Evolutionary conservation across 2,113 vertebrate species (phyloP), one percentile per base, ranked within the genome.

Genomic region (Campylomormyrus numenius): DNA sequence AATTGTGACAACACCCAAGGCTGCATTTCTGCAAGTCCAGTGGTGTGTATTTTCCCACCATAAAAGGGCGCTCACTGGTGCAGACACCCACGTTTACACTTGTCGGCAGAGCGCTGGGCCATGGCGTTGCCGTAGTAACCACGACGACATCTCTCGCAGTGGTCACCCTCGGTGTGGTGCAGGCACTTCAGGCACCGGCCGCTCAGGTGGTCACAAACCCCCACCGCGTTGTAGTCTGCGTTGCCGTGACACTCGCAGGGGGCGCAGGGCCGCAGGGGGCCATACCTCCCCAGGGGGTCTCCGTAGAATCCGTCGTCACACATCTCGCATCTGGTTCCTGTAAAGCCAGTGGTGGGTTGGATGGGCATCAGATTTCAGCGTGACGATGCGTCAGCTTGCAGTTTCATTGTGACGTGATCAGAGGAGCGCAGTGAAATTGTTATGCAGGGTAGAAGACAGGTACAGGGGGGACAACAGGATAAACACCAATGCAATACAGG

Each of bases 251-350:
- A 99, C 56, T 95, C 94, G 89, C 98, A 99, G 56, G 74, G 95
- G 19, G 11, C 9, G 15, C 98, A 99, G n/a, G 95, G 94, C 0
- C 21, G 94, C 74, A 89, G 87, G 0, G n/a, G 52, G 0, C 96
- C 97, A 0, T 94, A 94, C 89, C 93, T 94, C 42, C 98, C 98
- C 93, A 97, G 91, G 0, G 98, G 98, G 89, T 99, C 97, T 1
- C 98, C 98, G 0, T 97, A 96, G 94, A 96, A 98, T 62, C 98
- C 97, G 0, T 99, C 98, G 0, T 98, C 97, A 0, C 98, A 99
- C 91, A 95, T 94, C 93, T 99, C 97, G 17, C 98, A 99, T 91
- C 95, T 97, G 17, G 93, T 96, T 3, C 98, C 98, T 99, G 90
- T 3, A 56, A 31, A 45, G 31, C 1, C n/a, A 21, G 21, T 42